phyloP scores from a whole-genome alignment of 2,113 vertebrate species.

The Cyprinodon tularosa region DNA sequence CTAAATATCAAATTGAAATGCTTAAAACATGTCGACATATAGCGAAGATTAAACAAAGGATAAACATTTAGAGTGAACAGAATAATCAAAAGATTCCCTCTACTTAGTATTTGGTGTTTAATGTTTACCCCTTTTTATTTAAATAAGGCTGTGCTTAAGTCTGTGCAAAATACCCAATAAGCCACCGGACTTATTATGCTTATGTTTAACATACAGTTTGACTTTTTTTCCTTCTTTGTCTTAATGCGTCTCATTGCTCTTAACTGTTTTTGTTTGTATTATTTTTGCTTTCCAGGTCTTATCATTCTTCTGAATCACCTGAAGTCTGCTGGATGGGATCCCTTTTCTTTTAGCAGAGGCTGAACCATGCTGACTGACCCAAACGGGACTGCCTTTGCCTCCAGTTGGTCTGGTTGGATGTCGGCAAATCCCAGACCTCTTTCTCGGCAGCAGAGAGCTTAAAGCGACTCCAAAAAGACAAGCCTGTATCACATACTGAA shows the following conservation, averaged over 20 bases:
- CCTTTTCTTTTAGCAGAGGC: conserved; percentile 2
- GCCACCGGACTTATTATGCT: not conserved
- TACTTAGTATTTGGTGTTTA: not conserved
- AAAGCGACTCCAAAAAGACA: not conserved
- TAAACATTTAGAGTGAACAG: not conserved
- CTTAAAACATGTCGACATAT: too few relatives aligned
- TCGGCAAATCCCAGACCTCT: conserved; percentile 39
- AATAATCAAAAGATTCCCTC: not conserved
- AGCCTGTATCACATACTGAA: not conserved
- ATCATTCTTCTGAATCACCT: not conserved
- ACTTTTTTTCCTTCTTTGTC: not conserved
- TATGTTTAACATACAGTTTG: too few relatives aligned
- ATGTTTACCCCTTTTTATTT: not conserved
- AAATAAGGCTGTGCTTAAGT: not conserved
- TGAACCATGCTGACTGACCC: not conserved
- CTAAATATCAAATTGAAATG: too few relatives aligned
- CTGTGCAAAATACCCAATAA: not conserved
- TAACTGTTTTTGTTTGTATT: not conserved
- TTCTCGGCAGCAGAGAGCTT: not conserved
- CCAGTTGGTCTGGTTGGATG: not conserved
- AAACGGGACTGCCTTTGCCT: not conserved
- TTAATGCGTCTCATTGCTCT: not conserved
- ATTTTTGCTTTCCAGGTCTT: conserved; percentile 21
- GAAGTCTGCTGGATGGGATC: not conserved
- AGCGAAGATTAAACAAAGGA: too few relatives aligned